phyloP scores from a whole-genome alignment of 2,113 vertebrate genomes.

The Cacatua alba region DNA sequence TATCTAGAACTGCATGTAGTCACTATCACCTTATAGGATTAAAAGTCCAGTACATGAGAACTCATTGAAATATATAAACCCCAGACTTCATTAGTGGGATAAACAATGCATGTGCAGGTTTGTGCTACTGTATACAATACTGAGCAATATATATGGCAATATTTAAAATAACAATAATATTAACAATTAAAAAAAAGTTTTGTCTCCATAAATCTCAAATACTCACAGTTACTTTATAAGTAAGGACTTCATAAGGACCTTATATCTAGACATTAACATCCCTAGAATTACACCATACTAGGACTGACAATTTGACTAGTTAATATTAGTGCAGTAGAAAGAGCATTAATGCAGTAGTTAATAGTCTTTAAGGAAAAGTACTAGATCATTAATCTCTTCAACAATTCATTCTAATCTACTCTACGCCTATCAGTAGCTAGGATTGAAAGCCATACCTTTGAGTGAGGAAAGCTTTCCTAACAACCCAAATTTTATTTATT shows the following conservation, averaged over 20 bases:
- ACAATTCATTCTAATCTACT: background rate
- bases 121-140: background rate
- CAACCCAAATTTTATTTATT: background rate
- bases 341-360: background rate
- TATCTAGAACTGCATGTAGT: background rate
- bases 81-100: background rate
- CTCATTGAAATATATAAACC: background rate
- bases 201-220: background rate
- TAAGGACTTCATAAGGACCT: background rate
- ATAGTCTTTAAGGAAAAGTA: background rate
- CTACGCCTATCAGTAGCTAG: background rate
- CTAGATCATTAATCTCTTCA: background rate
- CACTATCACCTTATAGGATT: background rate
- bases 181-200: background rate
- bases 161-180: background rate
- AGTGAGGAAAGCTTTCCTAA: background rate
- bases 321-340: background rate
- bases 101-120: rapidly evolving
- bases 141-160: background rate
- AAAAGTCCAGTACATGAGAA: background rate
- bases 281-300: background rate
- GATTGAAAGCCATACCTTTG: background rate
- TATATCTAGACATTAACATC: background rate
- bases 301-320: background rate
- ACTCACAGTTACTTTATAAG: background rate